Evolutionary conservation across 35 echinoderm and acorn worm genomes (phyloP).

Genomic region (Apostichopus japonicus): DNA sequence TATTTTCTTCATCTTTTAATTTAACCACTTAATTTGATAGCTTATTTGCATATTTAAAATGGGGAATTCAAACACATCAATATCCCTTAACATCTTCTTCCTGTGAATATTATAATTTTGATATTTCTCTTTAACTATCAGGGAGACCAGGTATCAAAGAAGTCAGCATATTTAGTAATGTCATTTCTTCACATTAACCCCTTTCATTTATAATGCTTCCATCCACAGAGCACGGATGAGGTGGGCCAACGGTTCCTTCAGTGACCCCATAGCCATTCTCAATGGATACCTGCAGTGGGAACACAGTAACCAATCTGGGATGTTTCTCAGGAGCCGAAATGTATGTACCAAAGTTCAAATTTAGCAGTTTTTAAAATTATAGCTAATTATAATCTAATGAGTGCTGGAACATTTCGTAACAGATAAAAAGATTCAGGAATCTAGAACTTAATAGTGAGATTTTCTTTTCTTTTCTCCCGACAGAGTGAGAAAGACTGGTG

Average conservation of each 20-base stretch:
- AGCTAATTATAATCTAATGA: background rate
- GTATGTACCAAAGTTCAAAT: slow-evolving; percentile 50
- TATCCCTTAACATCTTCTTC: background rate
- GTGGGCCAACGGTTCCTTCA: slow-evolving; percentile 86
- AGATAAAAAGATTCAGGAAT: no score
- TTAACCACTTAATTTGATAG: no score
- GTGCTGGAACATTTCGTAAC: no score
- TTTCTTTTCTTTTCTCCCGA: background rate
- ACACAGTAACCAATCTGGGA: slow-evolving; percentile 54
- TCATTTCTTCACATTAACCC: no score
- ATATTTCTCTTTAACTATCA: no score
- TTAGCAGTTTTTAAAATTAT: background rate
- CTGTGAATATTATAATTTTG: no score
- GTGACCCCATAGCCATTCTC: slow-evolving; percentile 85
- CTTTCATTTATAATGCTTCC: background rate
- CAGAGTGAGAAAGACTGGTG: slow-evolving; percentile 88
- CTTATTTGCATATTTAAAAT: no score
- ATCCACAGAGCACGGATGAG: slow-evolving; percentile 74
- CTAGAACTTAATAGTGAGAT: background rate
- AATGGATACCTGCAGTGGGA: slow-evolving; percentile 90
- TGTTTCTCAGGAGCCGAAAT: slow-evolving; percentile 69
- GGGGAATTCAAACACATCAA: background rate
- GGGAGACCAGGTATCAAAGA: background rate
- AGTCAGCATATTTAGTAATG: no score
- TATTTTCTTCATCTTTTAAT: no score